Evolutionary conservation across 2,797 vertebrate genomes (phyloP), one percentile per base, ranked within the genome.

Genomic region (Harpagifer antarcticus): DNA sequence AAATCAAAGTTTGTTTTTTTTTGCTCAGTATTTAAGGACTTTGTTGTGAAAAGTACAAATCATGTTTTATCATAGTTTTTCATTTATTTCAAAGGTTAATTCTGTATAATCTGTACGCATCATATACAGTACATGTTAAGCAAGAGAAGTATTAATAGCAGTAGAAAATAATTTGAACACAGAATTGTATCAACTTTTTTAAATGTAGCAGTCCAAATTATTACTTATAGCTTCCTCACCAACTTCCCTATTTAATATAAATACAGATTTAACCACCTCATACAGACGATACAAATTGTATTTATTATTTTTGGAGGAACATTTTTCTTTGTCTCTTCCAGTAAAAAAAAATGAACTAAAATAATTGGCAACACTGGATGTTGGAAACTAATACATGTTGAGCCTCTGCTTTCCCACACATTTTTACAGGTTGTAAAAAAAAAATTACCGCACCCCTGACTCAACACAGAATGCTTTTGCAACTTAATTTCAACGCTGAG

Each of bases 311-410:
- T 27, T 27, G 23, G 23, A 27, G 23, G 23, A 27, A 27, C 23
- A 3, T 27, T 27, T 27, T 27, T 27, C 3, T 27, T 27, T 27
- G 23, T 27, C 23, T 27, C 23, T 27, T 27, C 23, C 33, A 33
- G 33, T 33, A 33, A 8, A 6, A 7, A 33, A 33, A 7, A 33
- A 33, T 37, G 6, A 37, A 37, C 33, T 9, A 37, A 37, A 37
- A 37, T 37, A 62, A 62, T 50, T 40, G 45, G 9, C 40, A 42
- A 23, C 15, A 10, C 11, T 64, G 15, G 27, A 40, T 59, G 52
- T 56, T 23, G 56, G 48, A 27, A 53, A 47, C 20, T 55, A 79
- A 68, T 52, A 56, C 62, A 59, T 40, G 52, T 49, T 33, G 37
- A 61, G 61, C 11, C 44, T 77, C 17, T 27, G 52, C 43, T 52